Conservation (phyloP, 2,888 invertebrate genomes). For the Aspidiotus destructor region DNA sequence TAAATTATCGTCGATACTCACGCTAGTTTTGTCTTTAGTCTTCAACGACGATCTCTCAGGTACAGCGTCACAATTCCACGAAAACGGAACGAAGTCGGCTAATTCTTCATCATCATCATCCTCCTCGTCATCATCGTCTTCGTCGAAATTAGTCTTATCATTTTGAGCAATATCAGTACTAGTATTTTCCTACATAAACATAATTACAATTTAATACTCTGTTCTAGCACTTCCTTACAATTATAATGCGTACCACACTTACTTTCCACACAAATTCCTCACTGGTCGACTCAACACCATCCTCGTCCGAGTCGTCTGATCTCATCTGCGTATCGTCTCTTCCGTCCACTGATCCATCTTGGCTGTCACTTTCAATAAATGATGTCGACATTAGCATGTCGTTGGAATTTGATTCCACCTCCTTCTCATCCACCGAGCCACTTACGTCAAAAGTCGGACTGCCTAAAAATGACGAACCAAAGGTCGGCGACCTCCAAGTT, state of each 20-base stretch:
- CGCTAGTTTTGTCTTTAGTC: slow-evolving; percentile 50
- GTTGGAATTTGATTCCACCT: neutral
- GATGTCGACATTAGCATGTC: slow-evolving; percentile 23
- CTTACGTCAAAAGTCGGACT: slow-evolving; percentile 11
- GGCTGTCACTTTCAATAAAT: slow-evolving; percentile 21
- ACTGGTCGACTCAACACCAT: slow-evolving; percentile 11
- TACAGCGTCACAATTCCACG: slow-evolving; percentile 67
- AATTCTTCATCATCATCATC: slow-evolving; percentile 39
- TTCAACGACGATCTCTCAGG: slow-evolving; percentile 65
- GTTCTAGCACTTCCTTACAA: neutral
- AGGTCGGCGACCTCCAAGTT: slow-evolving; percentile 19
- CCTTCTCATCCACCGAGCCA: slow-evolving; percentile 1
- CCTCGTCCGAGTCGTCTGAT: slow-evolving; percentile 13
- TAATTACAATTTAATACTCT: neutral
- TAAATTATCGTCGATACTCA: slow-evolving; percentile 37
- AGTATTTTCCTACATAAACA: slow-evolving; percentile 3
- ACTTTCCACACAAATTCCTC: slow-evolving; percentile 26
- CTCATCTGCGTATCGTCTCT: slow-evolving; percentile 6
- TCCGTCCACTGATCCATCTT: slow-evolving; percentile 21
- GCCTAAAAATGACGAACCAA: slow-evolving; percentile 6
- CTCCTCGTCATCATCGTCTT: slow-evolving; percentile 37
- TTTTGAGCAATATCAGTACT: slow-evolving; percentile 19
- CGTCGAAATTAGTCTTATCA: neutral
- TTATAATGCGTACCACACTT: neutral
- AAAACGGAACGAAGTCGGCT: slow-evolving; percentile 62